Evolutionary conservation across 1,140 invertebrate species (phyloP), one percentile per base, ranked within the genome.

Genomic region (Lasaia peninsularis): DNA sequence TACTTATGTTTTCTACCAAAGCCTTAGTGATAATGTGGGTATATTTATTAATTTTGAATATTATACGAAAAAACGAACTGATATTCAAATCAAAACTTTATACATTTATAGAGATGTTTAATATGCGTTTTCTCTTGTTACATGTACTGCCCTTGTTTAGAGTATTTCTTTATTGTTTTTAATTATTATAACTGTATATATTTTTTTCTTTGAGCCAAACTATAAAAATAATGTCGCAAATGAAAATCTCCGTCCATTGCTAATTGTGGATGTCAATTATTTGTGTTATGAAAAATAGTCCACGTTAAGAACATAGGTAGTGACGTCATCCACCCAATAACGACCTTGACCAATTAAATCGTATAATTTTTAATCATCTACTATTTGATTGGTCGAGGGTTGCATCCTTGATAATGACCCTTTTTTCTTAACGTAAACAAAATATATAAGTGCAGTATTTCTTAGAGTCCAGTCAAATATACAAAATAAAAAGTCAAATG

Each of bases 1-100:
- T 85, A 82, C 79, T 77, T 85, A 76, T 67, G 65, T 65, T 71
- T 60, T 73, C 78, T 80, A 72, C 82, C 82, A 86, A 86, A 86
- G 82, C 72, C 76, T 79, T 78, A 82, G 72, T 76, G 55, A 67
- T 77, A 67, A 64, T 62, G 60, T 60, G 64, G 48, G 53, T 70
- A 65, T 71, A 65, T 65, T 68, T 62, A 68, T 63, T 58, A 50
- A 65, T 51, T 55, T 52, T 56, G 55, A 37, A 56, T 52, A 56
- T 50, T 35, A 44, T 10, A n/a, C n/a, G n/a, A n/a, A 14, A 28
- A 55, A 52, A 33, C 24, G 59, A 56, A 54, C 59, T 51, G 44
- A 40, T 31, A 40, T 40, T 54, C 35, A 51, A 54, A 16, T 37
- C 37, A 20, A 54, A 21, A 12, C 16, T 37, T 28, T 34, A 10